phyloP scores from a whole-genome alignment of 2,113 vertebrate species.

The Paradisaea rubra region DNA sequence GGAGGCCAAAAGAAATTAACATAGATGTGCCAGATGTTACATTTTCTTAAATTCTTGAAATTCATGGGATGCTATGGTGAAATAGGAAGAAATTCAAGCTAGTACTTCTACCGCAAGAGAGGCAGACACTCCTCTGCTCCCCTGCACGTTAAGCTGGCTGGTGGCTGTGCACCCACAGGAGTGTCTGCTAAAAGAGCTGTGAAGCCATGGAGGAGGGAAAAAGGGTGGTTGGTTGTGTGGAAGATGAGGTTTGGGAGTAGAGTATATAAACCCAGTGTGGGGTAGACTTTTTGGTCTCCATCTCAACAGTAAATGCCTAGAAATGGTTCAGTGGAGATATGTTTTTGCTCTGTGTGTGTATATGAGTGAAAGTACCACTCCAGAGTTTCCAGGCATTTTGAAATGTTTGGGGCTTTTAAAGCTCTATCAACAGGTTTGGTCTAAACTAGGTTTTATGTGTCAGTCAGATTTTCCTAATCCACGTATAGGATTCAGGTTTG shows the following conservation, averaged over 20 bases:
- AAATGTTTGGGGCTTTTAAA: background rate
- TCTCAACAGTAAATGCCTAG: background rate
- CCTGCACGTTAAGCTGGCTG: fast-evolving
- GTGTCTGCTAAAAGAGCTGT: background rate
- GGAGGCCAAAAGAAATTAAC: background rate
- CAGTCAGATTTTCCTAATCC: background rate
- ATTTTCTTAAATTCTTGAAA: background rate
- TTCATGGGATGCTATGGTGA: background rate
- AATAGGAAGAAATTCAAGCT: background rate
- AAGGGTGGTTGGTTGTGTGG: background rate
- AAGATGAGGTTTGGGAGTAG: background rate
- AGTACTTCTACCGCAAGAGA: fast-evolving
- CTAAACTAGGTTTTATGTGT: background rate
- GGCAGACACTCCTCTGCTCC: background rate
- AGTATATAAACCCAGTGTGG: background rate
- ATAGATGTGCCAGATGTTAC: background rate
- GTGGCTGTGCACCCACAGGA: background rate
- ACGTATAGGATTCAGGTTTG: background rate
- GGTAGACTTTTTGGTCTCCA: background rate
- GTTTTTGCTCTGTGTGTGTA: background rate
- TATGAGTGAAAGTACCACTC: background rate
- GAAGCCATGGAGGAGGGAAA: background rate
- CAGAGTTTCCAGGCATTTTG: background rate
- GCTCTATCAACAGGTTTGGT: background rate
- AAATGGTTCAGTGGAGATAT: background rate